Evolutionary conservation across 2,113 vertebrate species (phyloP).

Genomic region (Papio anubis): DNA sequence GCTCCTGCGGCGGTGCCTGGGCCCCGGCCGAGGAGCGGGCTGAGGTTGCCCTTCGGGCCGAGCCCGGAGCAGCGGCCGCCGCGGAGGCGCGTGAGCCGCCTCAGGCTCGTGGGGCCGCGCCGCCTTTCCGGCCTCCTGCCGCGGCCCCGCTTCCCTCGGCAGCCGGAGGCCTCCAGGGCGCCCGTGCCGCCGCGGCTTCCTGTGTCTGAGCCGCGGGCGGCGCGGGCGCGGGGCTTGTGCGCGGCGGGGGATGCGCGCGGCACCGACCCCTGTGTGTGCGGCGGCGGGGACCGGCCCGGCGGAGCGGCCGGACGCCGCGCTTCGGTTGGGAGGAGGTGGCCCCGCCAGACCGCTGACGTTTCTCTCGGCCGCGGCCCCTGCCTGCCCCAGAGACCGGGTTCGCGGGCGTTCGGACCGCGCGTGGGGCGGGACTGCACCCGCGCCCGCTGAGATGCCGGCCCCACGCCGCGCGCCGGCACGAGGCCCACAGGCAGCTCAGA

Average conservation of each 20-base stretch:
- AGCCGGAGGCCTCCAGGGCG: neutral
- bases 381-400: neutral
- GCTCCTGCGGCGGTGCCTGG: neutral
- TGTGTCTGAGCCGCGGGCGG: neutral
- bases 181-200: neutral
- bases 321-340: neutral
- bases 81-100: neutral
- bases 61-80: neutral
- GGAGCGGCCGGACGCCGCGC: neutral
- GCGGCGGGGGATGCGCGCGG: neutral
- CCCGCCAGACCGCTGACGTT: neutral
- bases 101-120: neutral
- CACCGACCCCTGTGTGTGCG: neutral
- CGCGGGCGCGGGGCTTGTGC: slow-evolving; percentile 3
- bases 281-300: neutral
- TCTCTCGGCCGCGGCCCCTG: neutral
- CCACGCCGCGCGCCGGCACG: neutral
- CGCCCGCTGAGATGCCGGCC: neutral
- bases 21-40: neutral
- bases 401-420: neutral
- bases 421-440: neutral
- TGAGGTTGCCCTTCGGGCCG: neutral
- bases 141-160: neutral
- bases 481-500: neutral
- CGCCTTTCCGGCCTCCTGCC: slow-evolving; percentile 48